Evolutionary conservation across 2,797 vertebrate genomes (phyloP).

Genomic region (Sebastes taczanowskii): DNA sequence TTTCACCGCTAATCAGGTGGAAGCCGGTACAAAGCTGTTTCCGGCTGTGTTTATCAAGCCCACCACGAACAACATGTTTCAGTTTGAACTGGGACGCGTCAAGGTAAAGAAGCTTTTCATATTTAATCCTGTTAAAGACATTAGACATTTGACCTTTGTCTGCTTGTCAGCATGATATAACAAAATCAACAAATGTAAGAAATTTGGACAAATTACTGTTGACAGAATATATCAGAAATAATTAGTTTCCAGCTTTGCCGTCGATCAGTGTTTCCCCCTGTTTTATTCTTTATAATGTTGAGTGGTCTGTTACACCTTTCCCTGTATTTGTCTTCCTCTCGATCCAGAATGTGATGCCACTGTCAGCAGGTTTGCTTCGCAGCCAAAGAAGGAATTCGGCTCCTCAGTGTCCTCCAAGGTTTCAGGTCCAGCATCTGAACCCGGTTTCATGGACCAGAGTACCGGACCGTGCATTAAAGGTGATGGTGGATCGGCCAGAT

Average conservation of each 20-base stretch:
- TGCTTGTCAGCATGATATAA: not conserved
- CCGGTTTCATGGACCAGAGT: slow-evolving; percentile 89
- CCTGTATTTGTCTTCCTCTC: slow-evolving; percentile 4
- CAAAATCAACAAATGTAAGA: too few species aligned
- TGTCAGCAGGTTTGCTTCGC: slow-evolving; percentile 92
- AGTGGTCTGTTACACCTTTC: not conserved
- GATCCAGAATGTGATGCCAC: slow-evolving; percentile 90
- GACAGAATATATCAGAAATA: too few species aligned
- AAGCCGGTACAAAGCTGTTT: slow-evolving; percentile 92
- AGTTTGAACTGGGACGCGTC: slow-evolving; percentile 92
- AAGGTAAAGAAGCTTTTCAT: slow-evolving; percentile 83
- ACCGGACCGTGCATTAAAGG: slow-evolving; percentile 85
- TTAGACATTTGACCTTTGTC: not conserved
- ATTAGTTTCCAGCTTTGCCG: too few species aligned
- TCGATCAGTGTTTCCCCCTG: not conserved
- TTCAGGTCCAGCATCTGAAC: slow-evolving; percentile 89
- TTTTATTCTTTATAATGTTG: not conserved
- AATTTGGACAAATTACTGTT: too few species aligned
- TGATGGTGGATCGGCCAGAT: slow-evolving; percentile 84
- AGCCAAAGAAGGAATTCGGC: slow-evolving; percentile 87
- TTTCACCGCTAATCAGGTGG: slow-evolving; percentile 83
- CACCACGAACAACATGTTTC: slow-evolving; percentile 91
- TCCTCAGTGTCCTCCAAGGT: slow-evolving; percentile 91
- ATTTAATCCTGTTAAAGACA: not conserved
- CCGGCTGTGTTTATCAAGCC: slow-evolving; percentile 96